A percentile compares a stretch with the other conserved stretches of the same genome.
phyloP scores from a whole-genome alignment of 2,797 vertebrate species.

The Sylvilagus floridanus region DNA sequence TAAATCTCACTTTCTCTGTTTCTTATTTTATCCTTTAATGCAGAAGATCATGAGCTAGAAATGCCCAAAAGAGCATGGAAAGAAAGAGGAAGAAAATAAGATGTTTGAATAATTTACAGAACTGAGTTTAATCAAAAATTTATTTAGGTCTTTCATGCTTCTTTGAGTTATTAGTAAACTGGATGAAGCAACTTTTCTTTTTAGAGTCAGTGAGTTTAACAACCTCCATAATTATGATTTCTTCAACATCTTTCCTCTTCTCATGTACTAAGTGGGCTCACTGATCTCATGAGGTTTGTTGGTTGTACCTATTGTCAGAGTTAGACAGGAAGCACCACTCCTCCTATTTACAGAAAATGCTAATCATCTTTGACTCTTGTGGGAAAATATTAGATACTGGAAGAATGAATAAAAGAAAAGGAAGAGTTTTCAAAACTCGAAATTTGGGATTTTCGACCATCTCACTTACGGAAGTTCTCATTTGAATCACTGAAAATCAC shows the following conservation, averaged over 20 bases:
- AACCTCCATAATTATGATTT: not conserved
- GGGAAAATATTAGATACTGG: not conserved
- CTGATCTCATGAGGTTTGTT: not conserved
- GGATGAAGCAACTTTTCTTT: not conserved
- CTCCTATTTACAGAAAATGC: not conserved
- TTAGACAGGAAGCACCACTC: not conserved
- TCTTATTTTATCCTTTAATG: slow-evolving; percentile 14
- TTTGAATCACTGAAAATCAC: not conserved
- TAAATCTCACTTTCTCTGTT: not conserved
- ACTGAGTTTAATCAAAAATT: not conserved
- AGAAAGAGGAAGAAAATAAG: not conserved
- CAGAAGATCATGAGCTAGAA: not conserved
- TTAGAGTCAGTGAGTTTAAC: not conserved
- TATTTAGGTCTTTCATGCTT: not conserved
- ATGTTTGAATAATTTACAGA: not conserved
- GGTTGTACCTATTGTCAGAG: not conserved
- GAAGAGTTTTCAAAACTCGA: not conserved
- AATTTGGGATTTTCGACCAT: not conserved
- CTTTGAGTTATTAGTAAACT: not conserved
- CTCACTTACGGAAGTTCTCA: not conserved
- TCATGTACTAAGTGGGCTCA: rapidly evolving
- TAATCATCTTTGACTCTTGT: not conserved
- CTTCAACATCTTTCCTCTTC: too few species aligned
- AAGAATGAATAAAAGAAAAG: not conserved
- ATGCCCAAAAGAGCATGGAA: not conserved